Percentiles rank a stretch among this genome's conserved stretches.
Evolutionary conservation across 1,140 invertebrate genomes (phyloP).

Genomic region (Aphelenchoides avenae): DNA sequence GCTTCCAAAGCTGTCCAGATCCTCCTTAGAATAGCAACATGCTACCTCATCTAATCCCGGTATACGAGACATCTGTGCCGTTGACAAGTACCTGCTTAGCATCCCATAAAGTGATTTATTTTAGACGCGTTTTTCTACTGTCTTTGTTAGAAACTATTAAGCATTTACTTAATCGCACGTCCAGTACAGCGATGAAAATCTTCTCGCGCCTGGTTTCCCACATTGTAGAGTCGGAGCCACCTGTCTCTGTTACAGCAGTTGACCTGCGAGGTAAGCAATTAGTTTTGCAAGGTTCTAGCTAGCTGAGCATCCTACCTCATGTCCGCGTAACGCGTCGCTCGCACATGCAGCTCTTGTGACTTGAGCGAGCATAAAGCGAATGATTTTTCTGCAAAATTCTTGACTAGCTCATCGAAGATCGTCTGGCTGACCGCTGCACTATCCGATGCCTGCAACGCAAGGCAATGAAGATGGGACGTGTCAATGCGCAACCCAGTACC

Average conservation of each 20-base stretch:
- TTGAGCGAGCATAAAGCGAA: constrained; percentile 15
- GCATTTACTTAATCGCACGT: too few relatives aligned
- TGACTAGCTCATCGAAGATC: constrained; percentile 13
- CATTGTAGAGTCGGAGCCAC: constrained; percentile 4
- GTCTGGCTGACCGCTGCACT: constrained; percentile 4
- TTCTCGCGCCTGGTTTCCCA: too few relatives aligned
- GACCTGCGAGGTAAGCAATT: not conserved
- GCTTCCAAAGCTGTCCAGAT: constrained; percentile 2
- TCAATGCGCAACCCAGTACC: constrained; percentile 4
- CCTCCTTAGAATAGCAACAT: constrained; percentile 1
- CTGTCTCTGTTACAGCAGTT: constrained; percentile 4
- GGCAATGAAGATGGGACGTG: constrained; percentile 3
- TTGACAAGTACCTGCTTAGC: too few relatives aligned
- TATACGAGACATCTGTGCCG: too few relatives aligned
- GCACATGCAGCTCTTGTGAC: constrained; percentile 10
- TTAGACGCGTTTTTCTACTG: too few relatives aligned
- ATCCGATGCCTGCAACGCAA: too few relatives aligned
- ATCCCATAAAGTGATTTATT: too few relatives aligned
- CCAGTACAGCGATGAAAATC: too few relatives aligned
- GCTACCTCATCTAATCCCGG: constrained; percentile 1
- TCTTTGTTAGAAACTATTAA: too few relatives aligned
- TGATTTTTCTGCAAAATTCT: constrained; percentile 19
- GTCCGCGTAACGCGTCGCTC: too few relatives aligned
- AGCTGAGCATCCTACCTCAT: not conserved
- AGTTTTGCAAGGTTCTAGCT: not conserved